Base-by-base conservation (phyloP, 2,797 vertebrate genomes). In the Atherinosoma microstoma region DNA sequence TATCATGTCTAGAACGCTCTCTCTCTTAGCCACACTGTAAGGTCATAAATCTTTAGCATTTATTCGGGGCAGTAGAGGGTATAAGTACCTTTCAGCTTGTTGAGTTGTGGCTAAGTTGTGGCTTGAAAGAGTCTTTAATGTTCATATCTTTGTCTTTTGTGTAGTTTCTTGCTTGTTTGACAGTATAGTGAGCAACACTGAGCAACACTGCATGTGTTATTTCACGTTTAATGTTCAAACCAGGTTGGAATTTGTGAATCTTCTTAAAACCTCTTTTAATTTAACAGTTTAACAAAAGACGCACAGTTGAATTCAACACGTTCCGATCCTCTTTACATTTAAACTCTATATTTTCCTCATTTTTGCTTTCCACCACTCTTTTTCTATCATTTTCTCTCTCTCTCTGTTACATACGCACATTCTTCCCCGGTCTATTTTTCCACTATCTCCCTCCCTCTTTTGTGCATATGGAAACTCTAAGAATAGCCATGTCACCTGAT, bases 401-500 rank as follows among this genome's bases (percentile, higher is more conserved):
- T 51, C 49, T 51, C 29, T 38, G 38, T 13, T n/a, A 47, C 45
- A 40, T 40, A 49, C 34, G 59, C 34, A 11, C 47, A 6, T 70
- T 20, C 59, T 22, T n/a, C 62, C 24, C 54, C 20, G 29, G 66
- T 69, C 66, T 67, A 38, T 69, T 64, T 58, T 20, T 35, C 73
- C 68, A 70, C 45, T 57, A 32, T 32, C 56, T 22, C 64, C 58
- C 60, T 59, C 51, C 59, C 61, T 56, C 75, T 73, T 73, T 84
- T 74, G 79, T 82, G 81, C 79, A 65, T 87, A 89, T 89, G 87
- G 86, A 91, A 91, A 90, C 84, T 90, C 92, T 91, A 94, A 94
- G 89, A 94, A 94, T 94, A 95, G 92, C 83, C 42, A 63, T 85
- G 89, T 92, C 91, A 91, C 88, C 78, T 92, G 92, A 94, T 92